Evolutionary conservation across 2,113 vertebrate genomes (phyloP).

Genomic region (Passer domesticus): DNA sequence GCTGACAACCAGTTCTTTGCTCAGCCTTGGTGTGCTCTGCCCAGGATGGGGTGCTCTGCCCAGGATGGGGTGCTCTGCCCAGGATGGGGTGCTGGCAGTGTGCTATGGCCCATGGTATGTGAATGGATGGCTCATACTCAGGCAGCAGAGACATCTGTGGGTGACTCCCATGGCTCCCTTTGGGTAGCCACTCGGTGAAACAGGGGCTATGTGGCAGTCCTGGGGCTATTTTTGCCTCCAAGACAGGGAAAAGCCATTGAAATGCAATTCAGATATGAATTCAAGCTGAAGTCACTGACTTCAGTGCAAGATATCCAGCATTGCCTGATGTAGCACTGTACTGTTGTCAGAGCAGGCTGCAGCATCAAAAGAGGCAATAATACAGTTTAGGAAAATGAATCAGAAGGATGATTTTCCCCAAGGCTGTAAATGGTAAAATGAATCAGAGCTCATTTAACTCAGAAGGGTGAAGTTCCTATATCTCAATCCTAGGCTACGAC

Average conservation of each 20-base stretch:
- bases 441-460: slow-evolving; percentile 1
- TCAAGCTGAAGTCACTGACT: neutral
- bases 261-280: neutral
- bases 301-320: neutral
- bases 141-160: neutral
- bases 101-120: fast-evolving
- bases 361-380: neutral
- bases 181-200: neutral
- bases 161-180: neutral
- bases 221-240: too few species aligned
- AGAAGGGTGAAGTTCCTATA: neutral
- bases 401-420: slow-evolving; percentile 1
- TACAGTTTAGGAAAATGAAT: neutral
- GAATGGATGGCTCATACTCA: neutral
- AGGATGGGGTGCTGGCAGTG: fast-evolving
- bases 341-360: neutral
- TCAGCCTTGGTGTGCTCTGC: neutral
- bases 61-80: fast-evolving
- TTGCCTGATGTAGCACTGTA: neutral
- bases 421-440: neutral
- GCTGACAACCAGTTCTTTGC: neutral
- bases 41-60: fast-evolving
- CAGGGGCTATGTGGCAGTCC: neutral
- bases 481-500: neutral
- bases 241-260: neutral